Percentiles rank a stretch among this genome's conserved stretches.
Evolutionary conservation across 2,797 vertebrate genomes (phyloP).

Genomic region (Microcaecilia unicolor): DNA sequence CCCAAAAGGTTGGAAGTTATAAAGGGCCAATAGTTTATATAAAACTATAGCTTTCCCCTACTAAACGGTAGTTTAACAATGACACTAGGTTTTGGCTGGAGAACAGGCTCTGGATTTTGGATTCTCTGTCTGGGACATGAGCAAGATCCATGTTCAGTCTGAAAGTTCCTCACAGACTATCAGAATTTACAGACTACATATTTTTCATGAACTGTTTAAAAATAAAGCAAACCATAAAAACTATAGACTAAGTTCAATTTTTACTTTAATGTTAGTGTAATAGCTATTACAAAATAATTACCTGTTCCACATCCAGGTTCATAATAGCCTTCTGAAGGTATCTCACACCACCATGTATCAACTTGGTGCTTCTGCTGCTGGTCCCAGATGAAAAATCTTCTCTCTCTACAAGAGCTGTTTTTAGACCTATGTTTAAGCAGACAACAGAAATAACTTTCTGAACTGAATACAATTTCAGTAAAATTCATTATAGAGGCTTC

Average conservation of each 20-base stretch:
- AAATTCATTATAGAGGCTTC: conserved; percentile 69
- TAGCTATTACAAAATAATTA: conserved; percentile 78
- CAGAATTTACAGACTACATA: conserved; percentile 3
- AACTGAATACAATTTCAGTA: conserved; percentile 69
- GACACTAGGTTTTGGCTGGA: too few relatives aligned
- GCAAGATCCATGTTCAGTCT: too few relatives aligned
- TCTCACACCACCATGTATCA: conserved; percentile 93
- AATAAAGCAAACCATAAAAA: conserved; percentile 21
- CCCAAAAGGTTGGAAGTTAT: too few relatives aligned
- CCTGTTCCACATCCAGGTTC: conserved; percentile 96
- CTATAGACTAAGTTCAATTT: conserved; percentile 20
- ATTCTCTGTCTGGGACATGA: too few relatives aligned
- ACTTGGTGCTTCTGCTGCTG: conserved; percentile 87
- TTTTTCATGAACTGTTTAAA: conserved; percentile 1
- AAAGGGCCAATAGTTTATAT: too few relatives aligned
- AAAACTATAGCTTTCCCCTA: too few relatives aligned
- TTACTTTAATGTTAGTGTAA: conserved; percentile 35
- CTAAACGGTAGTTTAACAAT: too few relatives aligned
- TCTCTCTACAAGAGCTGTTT: conserved; percentile 82
- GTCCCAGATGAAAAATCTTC: conserved; percentile 93
- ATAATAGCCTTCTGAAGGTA: conserved; percentile 97
- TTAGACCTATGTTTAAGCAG: conserved; percentile 75
- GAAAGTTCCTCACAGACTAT: background rate
- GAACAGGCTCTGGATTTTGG: too few relatives aligned
- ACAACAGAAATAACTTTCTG: too few relatives aligned